Evolutionary conservation across 2,113 vertebrate species (phyloP), one percentile per base, ranked within the genome.

Genomic region (Pao palembangensis): DNA sequence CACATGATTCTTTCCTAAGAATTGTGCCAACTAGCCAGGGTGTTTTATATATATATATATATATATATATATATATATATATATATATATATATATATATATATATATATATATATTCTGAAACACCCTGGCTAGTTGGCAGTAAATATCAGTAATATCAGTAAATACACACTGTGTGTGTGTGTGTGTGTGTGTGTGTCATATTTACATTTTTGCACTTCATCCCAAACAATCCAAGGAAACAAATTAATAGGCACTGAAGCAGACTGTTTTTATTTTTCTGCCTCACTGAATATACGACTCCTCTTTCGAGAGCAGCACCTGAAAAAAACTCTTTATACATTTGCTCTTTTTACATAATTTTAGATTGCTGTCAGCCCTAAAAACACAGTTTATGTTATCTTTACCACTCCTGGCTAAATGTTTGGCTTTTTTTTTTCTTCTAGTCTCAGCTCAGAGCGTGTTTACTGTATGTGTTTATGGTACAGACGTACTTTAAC

Each of bases 281-380:
- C 76, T 82, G 82, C 76, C 79, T 67, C 66, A 82, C 20, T 82
- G 73, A 79, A 57, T 72, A 69, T 20, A 62, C 69, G 74, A 81
- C 79, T 47, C 21, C 61, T 75, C 81, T 78, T 85, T 82, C 71
- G 71, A 75, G 21, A 70, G 48, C 19, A 5, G 38, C 14, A 41
- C 52, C 49, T 49, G 72, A 49, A 65, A 49, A 41, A 67, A 52
- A 55, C 58, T 42, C 28, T 69, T 61, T 69, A 62, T 74, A 48
- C 46, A 65, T 59, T 75, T 71, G 50, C 54, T 49, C 34, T 19
- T 75, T 84, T 85, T 76, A 31, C 81, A 84, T 83, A 79, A 57
- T 81, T 67, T 74, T 71, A 49, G 38, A 82, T 71, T 60, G 62
- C 23, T 54, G 43, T 53, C 55, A 51, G 21, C 57, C 31, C 48